phyloP scores from a whole-genome alignment of 2,797 vertebrate genomes.

The Spizella passerina region DNA sequence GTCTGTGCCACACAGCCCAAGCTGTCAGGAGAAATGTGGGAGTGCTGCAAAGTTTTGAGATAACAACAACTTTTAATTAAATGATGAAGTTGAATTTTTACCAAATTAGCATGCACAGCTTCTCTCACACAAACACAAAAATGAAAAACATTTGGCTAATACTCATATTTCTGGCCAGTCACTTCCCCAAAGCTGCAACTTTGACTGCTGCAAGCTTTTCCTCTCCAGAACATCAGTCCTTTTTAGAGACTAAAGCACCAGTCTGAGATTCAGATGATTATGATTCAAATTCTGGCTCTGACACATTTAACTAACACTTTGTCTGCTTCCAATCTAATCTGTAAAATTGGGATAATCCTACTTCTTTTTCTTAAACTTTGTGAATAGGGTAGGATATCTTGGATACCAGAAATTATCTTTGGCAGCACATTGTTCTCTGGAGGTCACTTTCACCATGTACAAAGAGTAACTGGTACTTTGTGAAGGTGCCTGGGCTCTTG shows the following conservation, averaged over 20 bases:
- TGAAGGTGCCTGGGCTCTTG: not conserved
- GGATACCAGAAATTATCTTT: not conserved
- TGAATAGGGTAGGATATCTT: not conserved
- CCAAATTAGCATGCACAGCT: not conserved
- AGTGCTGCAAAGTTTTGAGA: constrained; percentile 28
- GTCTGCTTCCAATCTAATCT: not conserved
- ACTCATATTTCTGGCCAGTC: not conserved
- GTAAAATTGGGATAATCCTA: not conserved
- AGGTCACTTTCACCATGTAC: not conserved
- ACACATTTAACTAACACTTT: not conserved
- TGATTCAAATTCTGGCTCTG: not conserved
- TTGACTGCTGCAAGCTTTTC: not conserved
- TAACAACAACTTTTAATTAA: constrained; percentile 50
- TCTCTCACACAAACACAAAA: not conserved
- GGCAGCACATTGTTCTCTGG: not conserved
- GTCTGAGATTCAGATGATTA: not conserved
- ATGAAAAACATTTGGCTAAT: constrained; percentile 12
- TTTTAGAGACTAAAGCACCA: not conserved
- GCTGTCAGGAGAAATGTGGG: constrained; percentile 38
- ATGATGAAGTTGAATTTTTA: constrained; percentile 4
- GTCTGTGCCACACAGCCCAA: constrained; percentile 11
- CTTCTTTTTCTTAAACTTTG: not conserved
- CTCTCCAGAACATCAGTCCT: not conserved
- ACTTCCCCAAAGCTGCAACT: not conserved
- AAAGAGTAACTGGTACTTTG: not conserved